Conservation (phyloP, 2,888 invertebrate species). For the Muschampia staudingeri region DNA sequence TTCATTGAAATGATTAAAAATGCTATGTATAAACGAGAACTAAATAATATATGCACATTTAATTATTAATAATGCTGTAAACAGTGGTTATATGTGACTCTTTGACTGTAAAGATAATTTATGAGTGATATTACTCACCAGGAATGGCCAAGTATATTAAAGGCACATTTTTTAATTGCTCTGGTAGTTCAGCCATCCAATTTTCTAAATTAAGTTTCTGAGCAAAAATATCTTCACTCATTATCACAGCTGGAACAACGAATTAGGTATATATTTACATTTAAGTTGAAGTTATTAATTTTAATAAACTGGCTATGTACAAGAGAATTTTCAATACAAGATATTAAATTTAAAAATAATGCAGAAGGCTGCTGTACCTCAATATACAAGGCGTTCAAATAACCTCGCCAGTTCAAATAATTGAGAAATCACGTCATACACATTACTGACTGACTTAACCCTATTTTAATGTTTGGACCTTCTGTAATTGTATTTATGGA, state of each 20-base stretch:
- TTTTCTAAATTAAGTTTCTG: conserved; percentile 88
- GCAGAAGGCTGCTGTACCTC: conserved; percentile 18
- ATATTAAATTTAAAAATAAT: not conserved
- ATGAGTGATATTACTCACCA: conserved; percentile 86
- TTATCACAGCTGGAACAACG: conserved; percentile 76
- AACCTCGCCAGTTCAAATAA: conserved; percentile 51
- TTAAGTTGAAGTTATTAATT: not conserved
- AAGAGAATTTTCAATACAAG: not conserved
- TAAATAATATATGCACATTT: not conserved
- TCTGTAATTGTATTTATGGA: conserved; percentile 25
- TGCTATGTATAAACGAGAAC: not conserved
- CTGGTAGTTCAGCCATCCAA: conserved; percentile 94
- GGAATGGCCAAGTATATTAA: conserved; percentile 95
- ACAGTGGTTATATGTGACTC: no score
- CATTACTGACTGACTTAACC: not conserved
- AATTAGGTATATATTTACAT: not conserved
- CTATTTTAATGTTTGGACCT: not conserved
- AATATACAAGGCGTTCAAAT: not conserved
- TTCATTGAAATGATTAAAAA: no score
- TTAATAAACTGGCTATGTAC: not conserved
- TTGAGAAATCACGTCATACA: conserved; percentile 69
- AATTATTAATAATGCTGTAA: no score
- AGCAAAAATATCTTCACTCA: conserved; percentile 77
- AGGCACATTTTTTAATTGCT: conserved; percentile 91
- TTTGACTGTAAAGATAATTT: no score